phyloP scores from a whole-genome alignment of 2,888 invertebrate species.

The Geophilus truncorum region DNA sequence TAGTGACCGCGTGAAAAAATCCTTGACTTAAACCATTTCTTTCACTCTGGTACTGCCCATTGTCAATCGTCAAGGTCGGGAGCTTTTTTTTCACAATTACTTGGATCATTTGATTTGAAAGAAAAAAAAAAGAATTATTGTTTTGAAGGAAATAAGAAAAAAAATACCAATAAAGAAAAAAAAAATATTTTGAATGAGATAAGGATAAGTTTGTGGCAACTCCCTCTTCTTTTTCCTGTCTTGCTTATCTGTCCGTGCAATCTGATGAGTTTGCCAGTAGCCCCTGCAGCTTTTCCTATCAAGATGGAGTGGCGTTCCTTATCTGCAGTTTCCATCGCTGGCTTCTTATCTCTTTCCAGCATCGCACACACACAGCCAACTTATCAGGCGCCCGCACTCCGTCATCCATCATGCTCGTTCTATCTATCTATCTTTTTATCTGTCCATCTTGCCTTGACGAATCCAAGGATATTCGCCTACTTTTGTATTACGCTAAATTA shows the following conservation, averaged over 20 bases:
- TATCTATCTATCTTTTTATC: slow-evolving; percentile 26
- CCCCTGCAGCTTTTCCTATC: slow-evolving; percentile 3
- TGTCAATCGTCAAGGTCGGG: background rate
- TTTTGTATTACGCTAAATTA: background rate
- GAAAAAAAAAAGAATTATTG: background rate
- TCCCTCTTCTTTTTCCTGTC: slow-evolving; percentile 20
- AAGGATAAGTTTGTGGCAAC: background rate
- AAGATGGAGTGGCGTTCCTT: background rate
- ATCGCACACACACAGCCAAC: background rate
- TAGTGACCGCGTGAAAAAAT: background rate
- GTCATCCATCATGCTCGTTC: slow-evolving; percentile 28
- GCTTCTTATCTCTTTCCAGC: slow-evolving; percentile 4
- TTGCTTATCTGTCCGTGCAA: slow-evolving; percentile 27
- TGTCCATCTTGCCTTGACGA: slow-evolving; percentile 29
- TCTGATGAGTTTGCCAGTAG: slow-evolving; percentile 29
- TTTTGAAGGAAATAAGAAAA: background rate
- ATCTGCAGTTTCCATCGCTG: background rate
- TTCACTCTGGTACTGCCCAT: background rate
- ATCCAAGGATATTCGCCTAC: background rate
- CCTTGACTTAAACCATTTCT: background rate
- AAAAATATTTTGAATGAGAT: background rate
- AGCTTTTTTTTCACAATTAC: background rate
- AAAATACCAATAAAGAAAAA: background rate
- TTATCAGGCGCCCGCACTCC: slow-evolving; percentile 18
- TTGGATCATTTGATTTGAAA: too few species aligned